A percentile compares a stretch with the other conserved stretches of the same genome.
Evolutionary conservation across 1,140 invertebrate genomes (phyloP).

Genomic region (Polypedilum pembai): DNA sequence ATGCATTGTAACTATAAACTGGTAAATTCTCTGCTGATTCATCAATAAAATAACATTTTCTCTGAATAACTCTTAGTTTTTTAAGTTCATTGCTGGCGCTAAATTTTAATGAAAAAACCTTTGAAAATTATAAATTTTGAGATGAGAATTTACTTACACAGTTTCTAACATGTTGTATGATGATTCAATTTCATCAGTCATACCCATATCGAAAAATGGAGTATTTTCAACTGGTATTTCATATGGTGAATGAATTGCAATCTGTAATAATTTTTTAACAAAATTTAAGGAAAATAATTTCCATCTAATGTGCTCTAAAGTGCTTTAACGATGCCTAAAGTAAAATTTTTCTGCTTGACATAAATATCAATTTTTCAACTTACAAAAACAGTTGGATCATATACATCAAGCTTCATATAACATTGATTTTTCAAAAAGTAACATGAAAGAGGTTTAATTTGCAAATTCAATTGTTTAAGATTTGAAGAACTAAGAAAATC

Average conservation of each 20-base stretch:
- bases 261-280: constrained; percentile 33
- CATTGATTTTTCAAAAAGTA: constrained; percentile 41
- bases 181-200: constrained; percentile 41
- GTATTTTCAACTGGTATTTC: constrained; percentile 40
- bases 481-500: constrained; percentile 32
- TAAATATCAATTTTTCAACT: neutral
- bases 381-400: constrained; percentile 39
- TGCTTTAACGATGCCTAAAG: too few relatives aligned
- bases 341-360: neutral
- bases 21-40: neutral
- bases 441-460: constrained; percentile 35
- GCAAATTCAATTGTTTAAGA: constrained; percentile 34
- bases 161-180: constrained; percentile 41
- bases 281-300: too few relatives aligned
- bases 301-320: too few relatives aligned
- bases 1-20: neutral
- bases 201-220: constrained; percentile 34
- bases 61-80: neutral
- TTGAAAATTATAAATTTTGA: too few relatives aligned
- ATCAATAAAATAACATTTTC: neutral
- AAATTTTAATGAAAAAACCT: too few relatives aligned
- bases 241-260: constrained; percentile 41
- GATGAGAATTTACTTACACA: constrained; percentile 35
- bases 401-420: constrained; percentile 41
- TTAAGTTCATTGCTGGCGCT: neutral